Conservation (phyloP, 2,888 invertebrate genomes). For the Cheilosia scutellata region DNA sequence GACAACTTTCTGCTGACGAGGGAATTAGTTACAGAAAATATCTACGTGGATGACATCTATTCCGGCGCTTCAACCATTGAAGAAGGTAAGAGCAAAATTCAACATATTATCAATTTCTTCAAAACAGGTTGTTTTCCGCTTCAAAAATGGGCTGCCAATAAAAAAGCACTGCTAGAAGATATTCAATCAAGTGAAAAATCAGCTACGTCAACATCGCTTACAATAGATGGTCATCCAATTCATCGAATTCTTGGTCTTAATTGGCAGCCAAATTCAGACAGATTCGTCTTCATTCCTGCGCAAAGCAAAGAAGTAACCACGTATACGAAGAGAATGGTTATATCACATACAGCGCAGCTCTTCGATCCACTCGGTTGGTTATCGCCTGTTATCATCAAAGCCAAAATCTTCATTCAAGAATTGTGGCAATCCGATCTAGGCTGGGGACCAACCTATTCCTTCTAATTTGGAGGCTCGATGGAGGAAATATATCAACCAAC, state of each 20-base stretch:
- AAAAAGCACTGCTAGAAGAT: too few relatives aligned
- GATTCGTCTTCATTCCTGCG: slow-evolving; percentile 40
- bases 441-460: slow-evolving; percentile 14
- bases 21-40: slow-evolving; percentile 17
- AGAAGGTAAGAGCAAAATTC: slow-evolving; percentile 28
- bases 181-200: too few relatives aligned
- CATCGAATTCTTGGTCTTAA: slow-evolving; percentile 31
- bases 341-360: not conserved
- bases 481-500: slow-evolving; percentile 18
- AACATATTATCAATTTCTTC: slow-evolving; percentile 35
- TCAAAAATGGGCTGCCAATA: slow-evolving; percentile 27
- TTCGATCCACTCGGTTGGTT: slow-evolving; percentile 37
- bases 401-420: slow-evolving; percentile 24
- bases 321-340: too few relatives aligned
- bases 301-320: too few relatives aligned
- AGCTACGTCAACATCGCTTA: slow-evolving; percentile 6
- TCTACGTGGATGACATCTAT: slow-evolving; percentile 37
- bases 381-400: slow-evolving; percentile 16
- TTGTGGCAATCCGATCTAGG: slow-evolving; percentile 11
- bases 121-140: slow-evolving; percentile 33
- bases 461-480: not conserved
- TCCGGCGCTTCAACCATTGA: slow-evolving; percentile 9
- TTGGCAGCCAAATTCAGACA: slow-evolving; percentile 32
- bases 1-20: slow-evolving; percentile 37
- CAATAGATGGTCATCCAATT: slow-evolving; percentile 26